Base-by-base conservation (phyloP, 64 coral and sea anemone species). In the Astreopora myriophthalma region DNA sequence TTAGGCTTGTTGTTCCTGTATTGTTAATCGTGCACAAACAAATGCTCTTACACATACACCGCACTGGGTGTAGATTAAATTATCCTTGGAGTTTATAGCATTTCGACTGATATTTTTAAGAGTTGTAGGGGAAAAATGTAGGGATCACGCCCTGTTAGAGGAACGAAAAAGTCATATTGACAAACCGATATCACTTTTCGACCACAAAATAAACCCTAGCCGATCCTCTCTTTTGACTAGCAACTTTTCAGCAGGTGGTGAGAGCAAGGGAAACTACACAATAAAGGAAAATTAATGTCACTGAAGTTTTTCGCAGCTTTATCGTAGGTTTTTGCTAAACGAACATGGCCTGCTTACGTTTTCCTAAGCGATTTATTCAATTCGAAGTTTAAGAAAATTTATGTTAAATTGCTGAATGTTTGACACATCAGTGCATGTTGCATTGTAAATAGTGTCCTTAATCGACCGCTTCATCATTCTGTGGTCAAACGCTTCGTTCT, bases 311-410 rank as follows among this genome's bases (percentile, higher is more conserved):
- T 31, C 19, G 20, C 23, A 27, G 20, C 34, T 37, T 81, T n/a
- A 81, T 81, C 51, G 29, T 62, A 20, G 38, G 24, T 2, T 38
- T 83, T 35, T 20, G 17, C 51, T 14, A 16, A 79, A 79, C 27
- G 26, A 5, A n/a, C n/a, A 83, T 10, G 28, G 13, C 5, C 14
- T 8, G 31, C 33, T 73, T 13, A 12, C 22, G 70, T 14, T 6
- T 37, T 73, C 20, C 17, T n/a, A 31, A 36, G 52, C n/a, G 32
- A 64, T 83, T 83, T 12, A 64, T 83, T 73, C 5, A 64, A 64
- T 13, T 55, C 70, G 19, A 23, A 32, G 17, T 38, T 83, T 38
- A 82, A 35, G 78, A 63, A 82, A 82, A 82, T 64, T 64, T 63
- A 38, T 64, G 79, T 60, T 64, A 64, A 64, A 83, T 83, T 23